phyloP scores from a whole-genome alignment of 2,113 vertebrate genomes.

The Nannospalax galili region DNA sequence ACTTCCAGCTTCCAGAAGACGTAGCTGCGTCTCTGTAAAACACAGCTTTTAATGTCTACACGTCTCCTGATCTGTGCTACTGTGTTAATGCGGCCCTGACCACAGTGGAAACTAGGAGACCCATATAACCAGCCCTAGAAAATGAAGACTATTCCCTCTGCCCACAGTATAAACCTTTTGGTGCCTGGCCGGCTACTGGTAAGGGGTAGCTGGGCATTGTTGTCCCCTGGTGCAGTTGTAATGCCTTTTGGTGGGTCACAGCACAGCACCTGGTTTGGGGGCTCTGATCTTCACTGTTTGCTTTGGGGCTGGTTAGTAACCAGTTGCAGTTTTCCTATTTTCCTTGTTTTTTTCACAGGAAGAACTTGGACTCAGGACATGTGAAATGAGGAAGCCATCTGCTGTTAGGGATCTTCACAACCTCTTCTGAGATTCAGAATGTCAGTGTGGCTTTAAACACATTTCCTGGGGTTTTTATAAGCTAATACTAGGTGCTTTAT shows the following conservation, averaged over 20 bases:
- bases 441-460: neutral
- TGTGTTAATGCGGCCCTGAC: neutral
- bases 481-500: neutral
- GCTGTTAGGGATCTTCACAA: neutral
- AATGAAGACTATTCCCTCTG: rapidly evolving
- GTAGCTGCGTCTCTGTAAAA: neutral
- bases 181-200: no score
- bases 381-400: neutral
- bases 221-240: neutral
- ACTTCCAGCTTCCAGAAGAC: neutral
- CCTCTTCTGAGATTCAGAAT: neutral
- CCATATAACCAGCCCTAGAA: no score
- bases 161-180: neutral
- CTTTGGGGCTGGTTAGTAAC: neutral
- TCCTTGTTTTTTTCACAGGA: neutral
- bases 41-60: neutral
- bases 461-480: neutral
- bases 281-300: neutral
- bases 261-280: neutral
- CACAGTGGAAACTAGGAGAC: neutral
- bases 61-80: neutral
- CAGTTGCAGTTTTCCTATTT: neutral
- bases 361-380: neutral
- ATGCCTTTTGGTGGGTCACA: neutral
- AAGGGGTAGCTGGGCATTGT: neutral